Evolutionary conservation across 30 jellyfish, hydroid and myxozoan species (phyloP).

Genomic region (Haliclystus octoradiatus): DNA sequence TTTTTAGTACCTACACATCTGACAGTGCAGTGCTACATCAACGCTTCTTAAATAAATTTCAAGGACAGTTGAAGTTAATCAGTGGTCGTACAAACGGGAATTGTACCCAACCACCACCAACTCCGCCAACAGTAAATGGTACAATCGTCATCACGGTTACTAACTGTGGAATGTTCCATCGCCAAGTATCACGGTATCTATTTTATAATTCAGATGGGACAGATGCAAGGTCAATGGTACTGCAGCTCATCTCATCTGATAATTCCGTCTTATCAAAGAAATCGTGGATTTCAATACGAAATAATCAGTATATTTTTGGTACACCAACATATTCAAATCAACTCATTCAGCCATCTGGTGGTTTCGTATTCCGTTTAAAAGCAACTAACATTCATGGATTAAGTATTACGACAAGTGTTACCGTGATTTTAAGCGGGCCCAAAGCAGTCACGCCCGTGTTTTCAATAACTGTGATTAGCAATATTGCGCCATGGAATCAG

Average conservation of each 20-base stretch:
- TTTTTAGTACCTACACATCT: background rate
- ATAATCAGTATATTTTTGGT: background rate
- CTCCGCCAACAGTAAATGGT: background rate
- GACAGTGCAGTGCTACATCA: background rate
- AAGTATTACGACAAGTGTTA: background rate
- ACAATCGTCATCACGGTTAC: background rate
- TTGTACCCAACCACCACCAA: background rate
- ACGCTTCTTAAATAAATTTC: too few species aligned
- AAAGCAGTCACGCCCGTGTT: background rate
- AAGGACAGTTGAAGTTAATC: background rate
- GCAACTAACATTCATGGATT: slow-evolving; percentile 65
- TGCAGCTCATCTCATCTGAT: background rate
- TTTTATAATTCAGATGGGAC: background rate
- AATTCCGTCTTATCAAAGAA: background rate
- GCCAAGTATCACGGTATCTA: background rate
- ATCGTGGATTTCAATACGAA: background rate
- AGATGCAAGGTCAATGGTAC: background rate
- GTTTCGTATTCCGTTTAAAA: slow-evolving; percentile 4
- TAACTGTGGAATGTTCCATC: background rate
- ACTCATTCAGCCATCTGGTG: background rate
- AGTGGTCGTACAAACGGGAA: background rate
- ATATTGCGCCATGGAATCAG: background rate
- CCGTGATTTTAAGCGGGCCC: background rate
- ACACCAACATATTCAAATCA: background rate
- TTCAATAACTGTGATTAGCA: background rate